Evolutionary conservation across 2,888 invertebrate genomes (phyloP).

Genomic region (Ypsolopha sequella): DNA sequence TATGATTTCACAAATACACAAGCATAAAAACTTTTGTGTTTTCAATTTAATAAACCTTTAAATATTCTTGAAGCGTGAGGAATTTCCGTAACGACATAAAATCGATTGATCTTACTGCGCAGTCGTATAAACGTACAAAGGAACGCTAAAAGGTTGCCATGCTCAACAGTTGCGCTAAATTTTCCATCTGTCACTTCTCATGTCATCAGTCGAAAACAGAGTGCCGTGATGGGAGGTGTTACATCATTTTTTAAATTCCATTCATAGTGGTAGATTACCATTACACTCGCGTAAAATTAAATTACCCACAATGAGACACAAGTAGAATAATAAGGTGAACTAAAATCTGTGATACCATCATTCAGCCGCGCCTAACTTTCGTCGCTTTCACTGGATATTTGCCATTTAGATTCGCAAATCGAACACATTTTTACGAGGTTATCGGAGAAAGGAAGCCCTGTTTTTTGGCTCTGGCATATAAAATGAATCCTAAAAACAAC

Average conservation of each 20-base stretch:
- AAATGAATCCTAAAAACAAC: background rate
- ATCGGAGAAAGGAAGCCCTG: conserved; percentile 1
- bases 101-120: too few species aligned
- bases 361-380: conserved; percentile 24
- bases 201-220: conserved; percentile 23
- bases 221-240: conserved; percentile 29
- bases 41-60: too few species aligned
- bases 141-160: background rate
- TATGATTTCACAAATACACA: too few species aligned
- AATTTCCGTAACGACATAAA: too few species aligned
- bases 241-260: conserved; percentile 15
- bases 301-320: conserved; percentile 46
- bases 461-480: background rate
- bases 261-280: conserved; percentile 29
- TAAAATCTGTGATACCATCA: conserved; percentile 29
- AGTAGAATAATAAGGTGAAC: conserved; percentile 36
- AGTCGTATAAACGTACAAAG: background rate
- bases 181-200: background rate
- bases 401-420: conserved; percentile 21
- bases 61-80: too few species aligned
- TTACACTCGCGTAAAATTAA: conserved; percentile 26
- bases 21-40: too few species aligned
- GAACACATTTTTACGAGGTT: conserved; percentile 8
- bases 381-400: conserved; percentile 23
- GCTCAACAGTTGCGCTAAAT: background rate